Percentiles rank a stretch among this genome's conserved stretches.
Conservation (phyloP, 2,113 vertebrate genomes). For the Saguinus imperator region DNA sequence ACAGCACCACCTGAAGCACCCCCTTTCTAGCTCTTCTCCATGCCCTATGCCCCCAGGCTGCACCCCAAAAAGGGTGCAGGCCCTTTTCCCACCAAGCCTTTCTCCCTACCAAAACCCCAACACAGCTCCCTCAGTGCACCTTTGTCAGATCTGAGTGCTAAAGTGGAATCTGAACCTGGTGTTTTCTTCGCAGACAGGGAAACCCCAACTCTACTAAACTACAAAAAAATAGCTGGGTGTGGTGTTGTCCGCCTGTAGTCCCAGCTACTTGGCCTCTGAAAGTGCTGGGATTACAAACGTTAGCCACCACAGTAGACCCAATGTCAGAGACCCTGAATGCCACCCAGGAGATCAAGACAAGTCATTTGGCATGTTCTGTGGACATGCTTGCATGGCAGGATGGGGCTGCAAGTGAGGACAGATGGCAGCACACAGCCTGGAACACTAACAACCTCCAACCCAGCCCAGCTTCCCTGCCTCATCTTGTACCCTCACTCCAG, state of each 20-base stretch:
- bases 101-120: neutral
- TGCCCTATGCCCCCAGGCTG: neutral
- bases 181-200: neutral
- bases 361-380: neutral
- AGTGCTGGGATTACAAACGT: no score
- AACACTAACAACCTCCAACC: neutral
- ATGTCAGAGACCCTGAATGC: neutral
- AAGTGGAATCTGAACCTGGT: neutral
- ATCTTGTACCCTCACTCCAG: neutral
- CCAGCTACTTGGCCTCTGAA: no score
- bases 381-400: neutral
- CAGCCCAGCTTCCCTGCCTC: neutral
- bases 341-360: neutral
- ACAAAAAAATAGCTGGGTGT: no score
- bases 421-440: neutral
- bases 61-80: neutral
- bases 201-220: neutral
- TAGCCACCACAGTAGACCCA: neutral
- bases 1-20: neutral
- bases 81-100: neutral
- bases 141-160: neutral
- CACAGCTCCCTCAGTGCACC: neutral
- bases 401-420: neutral
- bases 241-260: no score
- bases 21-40: neutral